Percentiles rank a stretch among this genome's conserved stretches.
Evolutionary conservation across 2,113 vertebrate genomes (phyloP).

Genomic region (Ascaphus truei): DNA sequence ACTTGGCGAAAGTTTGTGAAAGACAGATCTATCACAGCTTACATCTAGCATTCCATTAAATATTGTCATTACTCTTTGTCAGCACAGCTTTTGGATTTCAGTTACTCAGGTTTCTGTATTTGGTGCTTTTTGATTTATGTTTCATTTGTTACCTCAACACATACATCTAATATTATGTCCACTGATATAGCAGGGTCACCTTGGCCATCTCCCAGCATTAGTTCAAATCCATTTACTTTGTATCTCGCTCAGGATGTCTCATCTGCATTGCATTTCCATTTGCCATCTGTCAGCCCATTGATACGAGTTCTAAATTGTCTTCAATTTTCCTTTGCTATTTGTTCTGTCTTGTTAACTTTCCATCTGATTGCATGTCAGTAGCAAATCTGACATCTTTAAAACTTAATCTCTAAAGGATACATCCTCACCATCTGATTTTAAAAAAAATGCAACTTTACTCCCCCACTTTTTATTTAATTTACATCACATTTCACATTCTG

Average conservation of each 20-base stretch:
- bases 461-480: background rate
- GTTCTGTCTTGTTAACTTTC: constrained; percentile 30
- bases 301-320: constrained; percentile 15
- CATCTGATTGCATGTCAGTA: constrained; percentile 4
- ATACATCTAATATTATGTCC: background rate
- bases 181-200: background rate
- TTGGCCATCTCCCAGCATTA: constrained; percentile 4
- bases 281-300: constrained; percentile 12
- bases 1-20: no score
- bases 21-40: no score
- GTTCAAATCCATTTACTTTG: constrained; percentile 17
- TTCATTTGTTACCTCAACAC: background rate
- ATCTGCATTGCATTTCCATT: constrained; percentile 26
- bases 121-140: background rate
- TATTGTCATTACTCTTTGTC: background rate
- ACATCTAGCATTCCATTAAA: background rate
- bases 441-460: background rate
- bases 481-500: background rate
- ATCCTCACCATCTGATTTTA: background rate
- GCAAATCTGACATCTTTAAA: constrained; percentile 9
- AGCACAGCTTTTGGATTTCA: background rate
- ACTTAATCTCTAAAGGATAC: background rate
- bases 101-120: background rate
- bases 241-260: background rate
- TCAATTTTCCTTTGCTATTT: constrained; percentile 10